Base-by-base conservation (phyloP, 2,888 invertebrate genomes). In the Dryadula phaetusa region DNA sequence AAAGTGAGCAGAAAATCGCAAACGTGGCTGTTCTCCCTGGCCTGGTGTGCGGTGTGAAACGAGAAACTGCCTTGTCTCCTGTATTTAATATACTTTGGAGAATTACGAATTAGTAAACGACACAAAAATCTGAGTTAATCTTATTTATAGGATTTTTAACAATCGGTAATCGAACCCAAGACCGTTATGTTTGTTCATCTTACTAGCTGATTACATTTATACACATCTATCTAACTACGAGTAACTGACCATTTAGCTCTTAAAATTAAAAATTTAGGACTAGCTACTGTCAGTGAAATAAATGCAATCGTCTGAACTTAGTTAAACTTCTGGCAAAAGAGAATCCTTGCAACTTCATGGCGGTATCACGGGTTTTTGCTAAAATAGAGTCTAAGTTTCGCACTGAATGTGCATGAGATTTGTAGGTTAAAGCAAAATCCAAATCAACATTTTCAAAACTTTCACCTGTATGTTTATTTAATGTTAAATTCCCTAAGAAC, bases 371-470 rank as follows among this genome's bases (percentile, higher is more conserved):
- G 14, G 12, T 47, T 7, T 52, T 49, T 25, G 14, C 8, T 12
- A 37, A 49, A 25, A 49, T 8, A n/a, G 8, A 25, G 49, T 25
- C 28, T 16, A 49, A 28, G 10, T 32, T n/a, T 25, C 6, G 16
- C 8, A 16, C 52, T 32, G 32, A 32, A 52, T 52, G 16, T 16
- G 28, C 28, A 32, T 52, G 52, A 16, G 4, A 16, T 5, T 28
- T 16, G 6, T 1, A 10, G 28, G 16, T 5, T 52, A n/a, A 52
- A 52, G 32, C 52, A 32, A 32, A 52, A 52, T 32, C 28, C 16
- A 32, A 52, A 52, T 52, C 52, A 32, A 52, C 52, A 10, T 32
- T 52, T 16, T 52, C 32, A 32, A 7, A 52, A 18, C 28, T 52
- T 52, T 16, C 52, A 52, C 16, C 32, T 32, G 16, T 52, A 8